Percentiles rank a stretch among this genome's conserved stretches.
These are phyloP conservation scores for Clarias batrachus DNA, from an alignment of 2,113 vertebrate species.

Conservation along the genomic window DNA sequence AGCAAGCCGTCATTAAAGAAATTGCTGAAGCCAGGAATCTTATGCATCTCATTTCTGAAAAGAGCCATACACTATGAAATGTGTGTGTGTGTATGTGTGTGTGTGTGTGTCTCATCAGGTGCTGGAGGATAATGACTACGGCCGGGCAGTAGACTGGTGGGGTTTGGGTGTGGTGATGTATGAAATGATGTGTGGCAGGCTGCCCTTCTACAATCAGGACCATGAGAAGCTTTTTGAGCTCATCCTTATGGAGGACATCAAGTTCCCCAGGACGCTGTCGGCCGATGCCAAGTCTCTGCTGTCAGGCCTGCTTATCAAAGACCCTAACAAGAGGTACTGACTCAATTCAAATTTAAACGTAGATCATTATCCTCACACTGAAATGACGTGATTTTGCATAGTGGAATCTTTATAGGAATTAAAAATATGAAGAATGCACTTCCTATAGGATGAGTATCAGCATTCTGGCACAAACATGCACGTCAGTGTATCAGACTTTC, in stretches of 20 bases:
- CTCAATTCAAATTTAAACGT: not conserved
- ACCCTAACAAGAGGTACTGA: conserved; percentile 90
- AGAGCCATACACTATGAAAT: not conserved
- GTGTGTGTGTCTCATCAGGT: conserved; percentile 72
- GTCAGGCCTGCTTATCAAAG: conserved; percentile 95
- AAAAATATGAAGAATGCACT: not conserved
- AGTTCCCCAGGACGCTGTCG: conserved; percentile 93
- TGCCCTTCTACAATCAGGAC: conserved; percentile 98
- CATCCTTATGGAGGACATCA: conserved; percentile 98
- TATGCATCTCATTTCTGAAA: too few relatives aligned
- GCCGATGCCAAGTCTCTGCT: conserved; percentile 94
- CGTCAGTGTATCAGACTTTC: not conserved
- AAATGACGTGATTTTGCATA: not conserved
- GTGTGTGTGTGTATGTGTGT: conserved; percentile 22
- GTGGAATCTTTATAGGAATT: not conserved
- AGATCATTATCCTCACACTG: not conserved
- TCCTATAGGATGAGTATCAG: not conserved
- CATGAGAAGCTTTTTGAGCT: conserved; percentile 97
- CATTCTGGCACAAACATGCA: not conserved
- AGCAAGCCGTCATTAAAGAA: too few relatives aligned
- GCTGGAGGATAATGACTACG: conserved; percentile 95
- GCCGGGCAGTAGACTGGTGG: conserved; percentile 97
- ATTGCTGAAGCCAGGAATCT: too few relatives aligned
- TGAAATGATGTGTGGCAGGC: conserved; percentile 96
- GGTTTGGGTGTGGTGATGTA: conserved; percentile 96